These are phyloP conservation scores for Bagarius yarrelli DNA, from an alignment of 2,113 vertebrate genomes.

Conservation along the genomic window DNA sequence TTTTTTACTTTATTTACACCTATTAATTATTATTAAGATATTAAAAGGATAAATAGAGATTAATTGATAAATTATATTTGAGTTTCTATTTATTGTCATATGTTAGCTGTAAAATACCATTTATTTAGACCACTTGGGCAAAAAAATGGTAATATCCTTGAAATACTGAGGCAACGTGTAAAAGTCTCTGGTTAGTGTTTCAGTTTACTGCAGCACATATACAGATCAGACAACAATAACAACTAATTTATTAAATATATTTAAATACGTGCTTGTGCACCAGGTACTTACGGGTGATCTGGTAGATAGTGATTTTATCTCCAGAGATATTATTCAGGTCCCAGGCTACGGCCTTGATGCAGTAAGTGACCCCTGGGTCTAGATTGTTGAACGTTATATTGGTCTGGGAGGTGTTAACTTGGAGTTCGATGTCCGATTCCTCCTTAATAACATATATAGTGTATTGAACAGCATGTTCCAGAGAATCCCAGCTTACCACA, in stretches of 20 bases:
- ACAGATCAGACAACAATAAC: neutral
- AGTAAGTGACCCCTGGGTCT: conserved; percentile 80
- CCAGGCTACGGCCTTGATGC: conserved; percentile 82
- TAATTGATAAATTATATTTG: no score
- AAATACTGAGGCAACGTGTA: neutral
- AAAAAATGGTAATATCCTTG: neutral
- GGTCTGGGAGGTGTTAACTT: conserved; percentile 77
- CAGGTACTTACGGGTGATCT: conserved; percentile 84
- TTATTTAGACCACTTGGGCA: no score
- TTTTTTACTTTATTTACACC: no score
- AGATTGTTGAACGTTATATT: conserved; percentile 72
- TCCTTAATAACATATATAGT: conserved; percentile 77
- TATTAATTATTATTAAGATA: no score
- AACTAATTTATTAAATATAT: neutral
- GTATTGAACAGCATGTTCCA: conserved; percentile 76
- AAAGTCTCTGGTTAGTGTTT: neutral
- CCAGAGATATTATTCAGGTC: conserved; percentile 76
- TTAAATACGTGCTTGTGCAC: neutral
- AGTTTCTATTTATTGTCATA: no score
- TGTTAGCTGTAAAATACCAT: no score
- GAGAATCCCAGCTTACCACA: conserved; percentile 75
- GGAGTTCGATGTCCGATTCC: conserved; percentile 72
- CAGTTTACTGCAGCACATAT: neutral
- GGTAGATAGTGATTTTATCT: conserved; percentile 78
- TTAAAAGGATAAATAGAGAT: no score